Conservation (phyloP, 2,888 invertebrate species). For the Stenichneumon culpator region DNA sequence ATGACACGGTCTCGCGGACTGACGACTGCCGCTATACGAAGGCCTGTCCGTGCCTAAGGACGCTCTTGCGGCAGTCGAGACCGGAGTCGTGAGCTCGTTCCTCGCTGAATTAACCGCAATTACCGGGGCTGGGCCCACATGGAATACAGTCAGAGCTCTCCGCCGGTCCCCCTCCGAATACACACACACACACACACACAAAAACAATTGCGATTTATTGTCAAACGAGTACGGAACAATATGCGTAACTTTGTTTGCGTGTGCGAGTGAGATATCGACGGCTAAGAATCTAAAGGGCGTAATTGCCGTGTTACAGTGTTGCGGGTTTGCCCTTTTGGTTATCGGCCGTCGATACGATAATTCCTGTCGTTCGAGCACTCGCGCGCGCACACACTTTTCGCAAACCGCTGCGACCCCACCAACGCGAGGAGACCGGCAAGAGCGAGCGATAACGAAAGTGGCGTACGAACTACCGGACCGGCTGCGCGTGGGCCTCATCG, state of each 20-base stretch:
- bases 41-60: slow-evolving; percentile 30
- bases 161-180: slow-evolving; percentile 9
- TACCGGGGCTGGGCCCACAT: slow-evolving; percentile 73
- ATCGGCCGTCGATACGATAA: not conserved
- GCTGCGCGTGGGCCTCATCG: slow-evolving; percentile 4
- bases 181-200: slow-evolving; percentile 54
- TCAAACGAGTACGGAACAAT: slow-evolving; percentile 12
- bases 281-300: too few species aligned
- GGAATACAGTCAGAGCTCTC: slow-evolving; percentile 39
- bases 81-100: slow-evolving; percentile 57
- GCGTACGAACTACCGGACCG: not conserved
- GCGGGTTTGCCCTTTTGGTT: too few species aligned
- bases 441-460: slow-evolving; percentile 4
- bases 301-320: too few species aligned
- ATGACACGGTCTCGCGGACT: slow-evolving; percentile 31
- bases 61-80: slow-evolving; percentile 16
- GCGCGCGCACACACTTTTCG: slow-evolving; percentile 31
- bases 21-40: slow-evolving; percentile 24
- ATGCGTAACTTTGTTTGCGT: not conserved
- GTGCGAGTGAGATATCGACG: not conserved
- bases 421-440: not conserved
- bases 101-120: slow-evolving; percentile 82
- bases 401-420: not conserved
- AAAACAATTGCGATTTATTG: slow-evolving; percentile 4
- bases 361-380: not conserved